These are phyloP conservation scores for Marcusenius ussheri DNA, from an alignment of 2,113 vertebrate species.

Conservation along the genomic window DNA sequence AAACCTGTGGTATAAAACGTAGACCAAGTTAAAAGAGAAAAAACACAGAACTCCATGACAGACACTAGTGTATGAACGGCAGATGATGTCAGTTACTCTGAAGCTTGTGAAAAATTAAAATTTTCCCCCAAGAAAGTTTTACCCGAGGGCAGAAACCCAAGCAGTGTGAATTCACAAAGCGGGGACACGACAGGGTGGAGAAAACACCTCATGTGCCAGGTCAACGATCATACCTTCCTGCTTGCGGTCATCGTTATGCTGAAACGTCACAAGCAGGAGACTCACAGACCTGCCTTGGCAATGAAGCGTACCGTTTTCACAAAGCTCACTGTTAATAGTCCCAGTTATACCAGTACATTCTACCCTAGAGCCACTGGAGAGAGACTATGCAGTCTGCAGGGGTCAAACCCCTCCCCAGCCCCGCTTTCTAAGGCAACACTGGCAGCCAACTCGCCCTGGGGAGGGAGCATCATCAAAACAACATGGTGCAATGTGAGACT, in stretches of 20 bases:
- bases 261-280: not conserved
- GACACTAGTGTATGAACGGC: not conserved
- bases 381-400: not conserved
- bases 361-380: not conserved
- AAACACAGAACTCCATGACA: constrained; percentile 58
- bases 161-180: not conserved
- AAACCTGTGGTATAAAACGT: constrained; percentile 83
- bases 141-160: not conserved
- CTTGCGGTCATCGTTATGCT: not conserved
- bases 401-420: not conserved
- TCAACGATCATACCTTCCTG: not conserved
- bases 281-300: not conserved
- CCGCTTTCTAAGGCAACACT: not conserved
- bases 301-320: not conserved
- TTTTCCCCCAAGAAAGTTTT: not conserved
- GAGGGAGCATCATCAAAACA: not conserved
- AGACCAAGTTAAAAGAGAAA: constrained; percentile 77
- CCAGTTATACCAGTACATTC: not conserved
- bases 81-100: not conserved
- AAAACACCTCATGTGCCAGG: not conserved
- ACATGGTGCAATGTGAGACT: not conserved
- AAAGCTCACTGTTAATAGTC: not conserved
- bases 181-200: not conserved
- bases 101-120: not conserved
- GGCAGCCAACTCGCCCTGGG: not conserved